These are phyloP conservation scores for Chalcosyrphus nemorum DNA, from an alignment of 2,888 invertebrate species.

Conservation along the genomic window DNA sequence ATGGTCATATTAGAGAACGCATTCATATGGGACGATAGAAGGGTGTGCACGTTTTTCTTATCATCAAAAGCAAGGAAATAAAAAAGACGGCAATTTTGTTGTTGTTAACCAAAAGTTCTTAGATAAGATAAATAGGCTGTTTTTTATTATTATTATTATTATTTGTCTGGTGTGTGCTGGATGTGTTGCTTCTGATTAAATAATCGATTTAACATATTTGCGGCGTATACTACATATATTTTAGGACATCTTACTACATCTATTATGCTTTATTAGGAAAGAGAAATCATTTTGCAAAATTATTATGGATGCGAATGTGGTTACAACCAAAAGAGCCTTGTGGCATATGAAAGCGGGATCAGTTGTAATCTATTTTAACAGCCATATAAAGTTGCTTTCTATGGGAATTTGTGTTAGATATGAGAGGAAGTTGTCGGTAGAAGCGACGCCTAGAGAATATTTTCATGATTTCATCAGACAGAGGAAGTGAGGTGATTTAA, in stretches of 20 bases:
- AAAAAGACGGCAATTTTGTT: slow-evolving; percentile 14
- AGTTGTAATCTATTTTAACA: slow-evolving; percentile 9
- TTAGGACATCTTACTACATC: neutral
- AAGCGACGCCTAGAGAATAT: neutral
- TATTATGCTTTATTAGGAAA: neutral
- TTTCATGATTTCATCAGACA: neutral
- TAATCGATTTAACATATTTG: slow-evolving; percentile 13
- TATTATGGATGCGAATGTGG: neutral
- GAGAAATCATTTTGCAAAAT: neutral
- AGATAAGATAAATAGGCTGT: neutral
- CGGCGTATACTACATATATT: neutral
- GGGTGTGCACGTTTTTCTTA: neutral
- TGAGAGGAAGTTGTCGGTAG: neutral
- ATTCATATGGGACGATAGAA: neutral
- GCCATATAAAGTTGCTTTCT: neutral
- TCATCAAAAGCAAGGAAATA: slow-evolving; percentile 17
- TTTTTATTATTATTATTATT: neutral
- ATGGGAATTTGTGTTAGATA: neutral
- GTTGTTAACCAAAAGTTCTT: neutral
- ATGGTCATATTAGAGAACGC: neutral
- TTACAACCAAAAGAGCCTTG: neutral
- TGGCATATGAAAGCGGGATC: neutral
- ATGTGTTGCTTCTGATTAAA: neutral
- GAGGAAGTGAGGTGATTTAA: neutral
- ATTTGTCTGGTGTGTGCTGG: neutral